Base-by-base conservation (phyloP, 2,797 vertebrate genomes). In the Ceryle rudis region DNA sequence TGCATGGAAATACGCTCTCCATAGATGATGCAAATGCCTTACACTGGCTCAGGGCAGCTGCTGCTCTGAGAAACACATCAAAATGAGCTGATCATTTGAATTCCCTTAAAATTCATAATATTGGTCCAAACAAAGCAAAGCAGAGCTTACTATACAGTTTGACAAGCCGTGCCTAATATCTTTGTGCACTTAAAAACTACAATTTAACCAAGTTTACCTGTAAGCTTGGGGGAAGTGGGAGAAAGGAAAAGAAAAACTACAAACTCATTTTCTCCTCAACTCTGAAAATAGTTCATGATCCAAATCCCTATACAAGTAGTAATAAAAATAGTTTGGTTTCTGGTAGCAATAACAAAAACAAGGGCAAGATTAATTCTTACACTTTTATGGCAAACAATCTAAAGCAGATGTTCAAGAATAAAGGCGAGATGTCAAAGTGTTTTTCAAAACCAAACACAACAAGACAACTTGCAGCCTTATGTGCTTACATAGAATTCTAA, bases 261-360 rank as follows among this genome's bases (percentile, higher is more conserved):
- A 44, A 84, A 84, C 26, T 93, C 9, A 65, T 95, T 92, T 85
- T 81, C 72, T 66, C 47, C 84, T 87, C 73, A 81, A 75, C 22
- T 64, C 60, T 61, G 69, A 94, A 90, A 95, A 77, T 17, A 91
- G 46, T 75, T 91, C 86, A 79, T 41, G 29, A 46, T 71, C 78
- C 62, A 93, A 94, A 93, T 75, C 89, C 41, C 83, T 70, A 78
- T 8, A 77, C 26, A 81, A 97, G 71, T 37, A 91, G 92, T 57
- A 94, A 94, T 96, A 92, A 96, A 96, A 96, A 91, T 82, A 96
- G 71, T 88, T 95, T 94, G 83, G 94, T 94, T 95, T 97, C 94
- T 93, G 94, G 93, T 97, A 95, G 96, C 93, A 96, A 78, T 95
- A 96, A 96, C 89, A 95, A 89, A 95, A 96, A 92, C 2, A 47